Percentiles rank a stretch among this genome's conserved stretches.
Evolutionary conservation across 2,888 invertebrate species (phyloP).

Genomic region (Alloplasta piceator): DNA sequence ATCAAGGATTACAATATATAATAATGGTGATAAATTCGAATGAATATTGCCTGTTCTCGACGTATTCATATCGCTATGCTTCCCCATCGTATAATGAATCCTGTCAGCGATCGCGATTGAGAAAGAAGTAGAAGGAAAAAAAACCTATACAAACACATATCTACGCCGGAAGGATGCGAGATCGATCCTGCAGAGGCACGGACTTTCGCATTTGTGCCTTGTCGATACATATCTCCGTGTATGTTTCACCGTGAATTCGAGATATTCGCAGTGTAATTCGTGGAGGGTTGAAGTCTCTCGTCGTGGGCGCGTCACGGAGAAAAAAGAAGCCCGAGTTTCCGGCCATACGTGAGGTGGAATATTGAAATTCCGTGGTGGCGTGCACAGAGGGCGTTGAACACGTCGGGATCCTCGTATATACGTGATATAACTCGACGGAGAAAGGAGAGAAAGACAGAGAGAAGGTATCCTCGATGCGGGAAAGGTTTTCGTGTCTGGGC

Average conservation of each 20-base stretch:
- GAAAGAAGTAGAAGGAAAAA: too few species aligned
- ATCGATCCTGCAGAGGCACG: too few species aligned
- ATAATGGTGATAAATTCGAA: constrained; percentile 45
- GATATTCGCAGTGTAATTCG: too few species aligned
- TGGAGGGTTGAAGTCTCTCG: too few species aligned
- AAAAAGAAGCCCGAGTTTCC: constrained; percentile 11
- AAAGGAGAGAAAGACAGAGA: neutral
- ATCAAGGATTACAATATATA: constrained; percentile 29
- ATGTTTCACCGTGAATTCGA: too few species aligned
- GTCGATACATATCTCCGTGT: too few species aligned
- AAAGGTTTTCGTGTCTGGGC: constrained; percentile 44
- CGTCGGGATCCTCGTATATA: constrained; percentile 5
- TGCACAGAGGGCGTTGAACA: constrained; percentile 46
- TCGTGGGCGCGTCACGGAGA: neutral
- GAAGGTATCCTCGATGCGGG: constrained; percentile 5
- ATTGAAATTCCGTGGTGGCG: constrained; percentile 69
- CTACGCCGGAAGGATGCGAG: too few species aligned
- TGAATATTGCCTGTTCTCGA: constrained; percentile 31
- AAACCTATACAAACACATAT: too few species aligned
- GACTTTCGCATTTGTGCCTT: too few species aligned
- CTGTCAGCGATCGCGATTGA: too few species aligned
- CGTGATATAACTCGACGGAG: neutral
- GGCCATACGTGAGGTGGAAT: constrained; percentile 54
- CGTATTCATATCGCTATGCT: neutral
- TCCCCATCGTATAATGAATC: too few species aligned